Evolutionary conservation across 2,888 invertebrate species (phyloP).

Genomic region (Stenurella melanura): DNA sequence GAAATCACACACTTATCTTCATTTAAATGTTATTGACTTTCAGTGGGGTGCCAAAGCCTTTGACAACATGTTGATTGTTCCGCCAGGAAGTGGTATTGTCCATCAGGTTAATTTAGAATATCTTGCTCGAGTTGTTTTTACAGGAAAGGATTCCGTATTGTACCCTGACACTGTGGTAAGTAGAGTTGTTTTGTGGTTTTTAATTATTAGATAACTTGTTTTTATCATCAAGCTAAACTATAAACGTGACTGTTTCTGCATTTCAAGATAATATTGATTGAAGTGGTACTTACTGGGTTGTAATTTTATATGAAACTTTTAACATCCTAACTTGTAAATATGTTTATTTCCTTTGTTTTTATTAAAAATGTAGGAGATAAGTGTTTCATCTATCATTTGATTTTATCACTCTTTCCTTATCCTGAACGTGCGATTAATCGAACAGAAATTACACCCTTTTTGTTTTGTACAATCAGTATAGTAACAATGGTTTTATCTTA

Average conservation of each 20-base stretch:
- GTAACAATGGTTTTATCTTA: background rate
- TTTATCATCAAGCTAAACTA: background rate
- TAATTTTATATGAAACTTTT: background rate
- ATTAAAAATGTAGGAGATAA: background rate
- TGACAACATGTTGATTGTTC: constrained; percentile 96
- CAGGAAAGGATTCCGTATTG: constrained; percentile 76
- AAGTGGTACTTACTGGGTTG: background rate
- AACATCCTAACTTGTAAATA: background rate
- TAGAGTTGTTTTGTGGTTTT: constrained; percentile 34
- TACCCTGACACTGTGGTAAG: constrained; percentile 85
- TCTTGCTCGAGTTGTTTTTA: constrained; percentile 92
- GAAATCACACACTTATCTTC: background rate
- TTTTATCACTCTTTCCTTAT: background rate
- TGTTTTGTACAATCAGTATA: background rate
- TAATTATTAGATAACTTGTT: background rate
- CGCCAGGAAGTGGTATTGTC: constrained; percentile 98
- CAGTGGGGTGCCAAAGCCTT: constrained; percentile 98
- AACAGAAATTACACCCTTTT: background rate
- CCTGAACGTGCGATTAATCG: background rate
- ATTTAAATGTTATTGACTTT: constrained; percentile 57
- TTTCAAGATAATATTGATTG: background rate
- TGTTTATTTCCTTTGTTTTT: background rate
- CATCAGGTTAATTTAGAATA: constrained; percentile 99
- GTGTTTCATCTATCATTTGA: background rate
- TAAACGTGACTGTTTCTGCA: background rate